phyloP scores from a whole-genome alignment of 2,113 vertebrate genomes.

The Sialia sialis region DNA sequence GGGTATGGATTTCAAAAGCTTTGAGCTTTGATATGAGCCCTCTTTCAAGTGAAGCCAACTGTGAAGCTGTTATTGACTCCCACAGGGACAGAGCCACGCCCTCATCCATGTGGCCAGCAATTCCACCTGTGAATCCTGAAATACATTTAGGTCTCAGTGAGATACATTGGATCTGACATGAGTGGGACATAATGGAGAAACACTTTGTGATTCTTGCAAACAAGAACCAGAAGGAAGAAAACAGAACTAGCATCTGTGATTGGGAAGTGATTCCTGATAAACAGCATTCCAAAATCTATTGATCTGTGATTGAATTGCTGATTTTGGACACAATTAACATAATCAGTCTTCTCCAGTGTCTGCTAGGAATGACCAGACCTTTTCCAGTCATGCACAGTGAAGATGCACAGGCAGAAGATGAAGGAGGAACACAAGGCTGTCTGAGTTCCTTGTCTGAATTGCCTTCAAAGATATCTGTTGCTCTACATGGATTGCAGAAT shows the following conservation, averaged over 20 bases:
- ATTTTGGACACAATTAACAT: neutral
- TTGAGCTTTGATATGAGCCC: neutral
- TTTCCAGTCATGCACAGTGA: neutral
- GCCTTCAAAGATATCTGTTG: neutral
- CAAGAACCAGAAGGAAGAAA: neutral
- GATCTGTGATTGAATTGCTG: neutral
- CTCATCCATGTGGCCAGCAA: rapidly evolving
- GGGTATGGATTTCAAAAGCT: neutral
- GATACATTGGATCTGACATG: neutral
- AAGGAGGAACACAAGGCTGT: neutral
- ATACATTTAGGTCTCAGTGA: neutral
- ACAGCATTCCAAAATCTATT: neutral
- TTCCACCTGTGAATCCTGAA: neutral
- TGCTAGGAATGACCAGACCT: neutral
- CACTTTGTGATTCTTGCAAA: neutral
- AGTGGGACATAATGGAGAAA: neutral
- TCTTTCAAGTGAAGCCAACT: neutral
- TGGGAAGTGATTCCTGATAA: neutral
- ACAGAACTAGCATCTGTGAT: neutral
- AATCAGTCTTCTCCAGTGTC: neutral
- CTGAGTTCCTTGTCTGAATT: neutral
- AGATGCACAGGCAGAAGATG: neutral
- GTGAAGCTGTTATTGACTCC: neutral
- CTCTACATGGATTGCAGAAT: neutral
- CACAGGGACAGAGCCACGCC: neutral